Percentiles rank a stretch among this genome's conserved stretches.
These are phyloP conservation scores for Drosophila bipectinata DNA, from an alignment of 1,140 invertebrate species.

Conservation along the genomic window DNA sequence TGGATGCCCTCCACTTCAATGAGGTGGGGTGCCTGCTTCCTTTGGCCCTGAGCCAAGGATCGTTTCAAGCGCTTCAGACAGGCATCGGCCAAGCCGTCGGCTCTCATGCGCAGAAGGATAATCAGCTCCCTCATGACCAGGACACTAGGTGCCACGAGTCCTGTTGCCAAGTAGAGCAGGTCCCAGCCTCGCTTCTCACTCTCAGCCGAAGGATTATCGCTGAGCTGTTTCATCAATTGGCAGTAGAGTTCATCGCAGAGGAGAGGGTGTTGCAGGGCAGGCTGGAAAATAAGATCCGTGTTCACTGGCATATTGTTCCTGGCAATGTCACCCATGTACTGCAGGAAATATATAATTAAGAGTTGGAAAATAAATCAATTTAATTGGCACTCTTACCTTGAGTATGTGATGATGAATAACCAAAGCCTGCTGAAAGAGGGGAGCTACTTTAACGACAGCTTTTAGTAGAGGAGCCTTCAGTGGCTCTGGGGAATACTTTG, in stretches of 20 bases:
- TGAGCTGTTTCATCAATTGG: conserved; percentile 97
- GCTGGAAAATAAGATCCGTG: conserved; percentile 95
- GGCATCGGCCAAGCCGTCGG: conserved; percentile 91
- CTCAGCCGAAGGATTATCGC: conserved; percentile 91
- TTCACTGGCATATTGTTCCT: conserved; percentile 87
- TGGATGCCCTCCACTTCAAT: conserved; percentile 98
- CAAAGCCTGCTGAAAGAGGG: conserved; percentile 90
- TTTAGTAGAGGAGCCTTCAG: conserved; percentile 94
- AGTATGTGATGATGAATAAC: conserved; percentile 91
- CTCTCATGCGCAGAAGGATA: conserved; percentile 91
- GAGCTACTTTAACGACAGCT: conserved; percentile 91
- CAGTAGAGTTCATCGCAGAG: conserved; percentile 96
- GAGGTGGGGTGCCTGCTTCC: conserved; percentile 95
- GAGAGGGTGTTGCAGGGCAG: conserved; percentile 90
- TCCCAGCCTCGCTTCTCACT: conserved; percentile 97
- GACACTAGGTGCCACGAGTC: conserved; percentile 91
- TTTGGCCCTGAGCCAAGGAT: conserved; percentile 90
- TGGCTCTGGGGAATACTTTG: conserved; percentile 93
- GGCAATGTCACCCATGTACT: conserved; percentile 97
- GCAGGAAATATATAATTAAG: neutral
- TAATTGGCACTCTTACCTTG: conserved; percentile 84
- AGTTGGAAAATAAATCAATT: neutral
- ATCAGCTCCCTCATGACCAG: conserved; percentile 86
- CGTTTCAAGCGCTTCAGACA: conserved; percentile 93
- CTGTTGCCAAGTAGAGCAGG: conserved; percentile 95